These are phyloP conservation scores for Apamea monoglypha DNA, from an alignment of 2,888 invertebrate species.

Conservation along the genomic window DNA sequence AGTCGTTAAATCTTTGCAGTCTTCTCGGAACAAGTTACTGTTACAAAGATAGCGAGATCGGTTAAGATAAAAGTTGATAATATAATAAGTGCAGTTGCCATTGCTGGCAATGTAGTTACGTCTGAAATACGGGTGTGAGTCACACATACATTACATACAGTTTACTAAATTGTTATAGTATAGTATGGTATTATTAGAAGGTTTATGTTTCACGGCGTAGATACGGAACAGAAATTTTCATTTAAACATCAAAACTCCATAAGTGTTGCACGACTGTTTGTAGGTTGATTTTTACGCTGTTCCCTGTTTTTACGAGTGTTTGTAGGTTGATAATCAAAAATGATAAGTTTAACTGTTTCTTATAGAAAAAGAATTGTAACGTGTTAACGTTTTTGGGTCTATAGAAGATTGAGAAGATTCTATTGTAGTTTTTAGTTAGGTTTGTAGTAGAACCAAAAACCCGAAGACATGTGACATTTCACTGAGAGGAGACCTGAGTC, in stretches of 20 bases:
- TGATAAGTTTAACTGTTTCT: neutral
- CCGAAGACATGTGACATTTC: too few species aligned
- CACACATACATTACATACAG: constrained; percentile 14
- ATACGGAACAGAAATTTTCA: constrained; percentile 4
- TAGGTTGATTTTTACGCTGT: too few species aligned
- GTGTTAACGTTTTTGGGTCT: neutral
- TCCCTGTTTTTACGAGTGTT: neutral
- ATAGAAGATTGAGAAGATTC: too few species aligned
- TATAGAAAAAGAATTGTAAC: neutral
- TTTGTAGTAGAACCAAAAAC: too few species aligned
- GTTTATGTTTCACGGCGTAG: neutral
- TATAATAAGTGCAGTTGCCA: constrained; percentile 34
- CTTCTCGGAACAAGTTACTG: constrained; percentile 31
- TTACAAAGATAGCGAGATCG: constrained; percentile 32
- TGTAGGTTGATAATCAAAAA: neutral
- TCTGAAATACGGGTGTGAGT: constrained; percentile 31
- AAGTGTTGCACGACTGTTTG: too few species aligned
- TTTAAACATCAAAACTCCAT: neutral
- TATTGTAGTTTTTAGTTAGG: neutral
- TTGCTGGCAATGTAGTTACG: constrained; percentile 18
- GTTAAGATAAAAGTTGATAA: constrained; percentile 51
- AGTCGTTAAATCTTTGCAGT: constrained; percentile 42
- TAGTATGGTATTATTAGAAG: neutral
- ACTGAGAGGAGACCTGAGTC: too few species aligned
- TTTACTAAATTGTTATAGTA: neutral